Conservation (phyloP, 2,888 invertebrate species). For the Pollenia labialis region DNA sequence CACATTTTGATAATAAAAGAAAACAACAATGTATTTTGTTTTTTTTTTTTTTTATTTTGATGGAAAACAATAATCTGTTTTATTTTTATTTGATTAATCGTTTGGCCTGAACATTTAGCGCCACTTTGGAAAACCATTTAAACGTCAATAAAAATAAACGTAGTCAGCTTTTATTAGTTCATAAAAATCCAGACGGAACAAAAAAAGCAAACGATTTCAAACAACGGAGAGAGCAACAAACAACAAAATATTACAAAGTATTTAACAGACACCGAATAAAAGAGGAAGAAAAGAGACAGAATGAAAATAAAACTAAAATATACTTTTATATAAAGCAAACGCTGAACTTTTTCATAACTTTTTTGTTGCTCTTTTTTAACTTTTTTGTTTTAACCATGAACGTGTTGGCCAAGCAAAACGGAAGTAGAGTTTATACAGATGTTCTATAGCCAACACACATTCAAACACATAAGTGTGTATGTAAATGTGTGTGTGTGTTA, state of each 20-base stretch:
- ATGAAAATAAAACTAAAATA: constrained; percentile 26
- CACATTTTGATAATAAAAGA: constrained; percentile 44
- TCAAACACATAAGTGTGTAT: neutral
- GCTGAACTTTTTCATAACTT: constrained; percentile 68
- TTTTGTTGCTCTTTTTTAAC: constrained; percentile 36
- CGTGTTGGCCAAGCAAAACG: constrained; percentile 64
- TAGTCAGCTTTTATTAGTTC: constrained; percentile 71
- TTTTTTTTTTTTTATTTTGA: constrained; percentile 33
- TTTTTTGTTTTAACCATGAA: constrained; percentile 52
- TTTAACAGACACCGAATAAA: constrained; percentile 47
- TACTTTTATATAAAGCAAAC: constrained; percentile 44
- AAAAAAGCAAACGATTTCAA: neutral
- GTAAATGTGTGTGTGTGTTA: neutral
- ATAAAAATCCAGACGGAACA: constrained; percentile 60
- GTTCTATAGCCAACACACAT: neutral
- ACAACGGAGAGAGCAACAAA: constrained; percentile 28
- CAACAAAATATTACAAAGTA: constrained; percentile 63
- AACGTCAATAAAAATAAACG: constrained; percentile 71
- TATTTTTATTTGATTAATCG: constrained; percentile 64
- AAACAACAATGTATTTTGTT: constrained; percentile 26
- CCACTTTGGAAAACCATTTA: constrained; percentile 72
- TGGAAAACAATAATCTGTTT: constrained; percentile 46
- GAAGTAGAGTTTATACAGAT: constrained; percentile 45
- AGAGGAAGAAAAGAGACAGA: neutral
- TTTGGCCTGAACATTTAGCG: constrained; percentile 67